Percentiles rank a stretch among this genome's conserved stretches.
Conservation (phyloP, 2,113 vertebrate genomes). For the Ornithorhynchus anatinus region DNA sequence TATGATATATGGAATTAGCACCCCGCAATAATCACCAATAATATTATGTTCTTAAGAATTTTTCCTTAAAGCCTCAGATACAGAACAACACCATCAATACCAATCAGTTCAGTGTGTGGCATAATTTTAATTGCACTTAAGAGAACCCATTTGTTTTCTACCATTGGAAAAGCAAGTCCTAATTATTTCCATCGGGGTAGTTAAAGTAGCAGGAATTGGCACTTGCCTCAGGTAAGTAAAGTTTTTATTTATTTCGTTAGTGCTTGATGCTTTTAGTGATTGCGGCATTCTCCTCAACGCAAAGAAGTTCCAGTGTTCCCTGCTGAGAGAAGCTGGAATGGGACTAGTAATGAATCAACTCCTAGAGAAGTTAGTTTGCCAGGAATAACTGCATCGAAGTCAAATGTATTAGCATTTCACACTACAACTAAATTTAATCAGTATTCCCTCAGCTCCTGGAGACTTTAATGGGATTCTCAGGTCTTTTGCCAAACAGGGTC, state of each 20-base stretch:
- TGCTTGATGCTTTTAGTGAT: slow-evolving; percentile 56
- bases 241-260: slow-evolving; percentile 63
- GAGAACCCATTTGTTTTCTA: slow-evolving; percentile 70
- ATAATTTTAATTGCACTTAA: slow-evolving; percentile 64
- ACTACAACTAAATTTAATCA: slow-evolving; percentile 44
- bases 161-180: slow-evolving; percentile 67
- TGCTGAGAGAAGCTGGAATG: slow-evolving; percentile 44
- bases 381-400: slow-evolving; percentile 52
- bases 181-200: slow-evolving; percentile 70
- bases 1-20: slow-evolving; percentile 51
- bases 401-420: slow-evolving; percentile 54
- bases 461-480: slow-evolving; percentile 43
- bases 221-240: slow-evolving; percentile 69
- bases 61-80: slow-evolving; percentile 62
- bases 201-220: slow-evolving; percentile 62
- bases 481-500: slow-evolving; percentile 43
- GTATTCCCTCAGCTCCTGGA: slow-evolving; percentile 49
- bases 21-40: slow-evolving; percentile 56
- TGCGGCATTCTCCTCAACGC: slow-evolving; percentile 44
- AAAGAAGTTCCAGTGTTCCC: slow-evolving; percentile 53
- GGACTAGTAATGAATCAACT: slow-evolving; percentile 41
- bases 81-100: slow-evolving; percentile 45
- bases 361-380: slow-evolving; percentile 47
- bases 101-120: slow-evolving; percentile 58
- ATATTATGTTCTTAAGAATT: slow-evolving; percentile 58